These are phyloP conservation scores for Morpho achilles DNA, from an alignment of 2,888 invertebrate species.

Conservation along the genomic window DNA sequence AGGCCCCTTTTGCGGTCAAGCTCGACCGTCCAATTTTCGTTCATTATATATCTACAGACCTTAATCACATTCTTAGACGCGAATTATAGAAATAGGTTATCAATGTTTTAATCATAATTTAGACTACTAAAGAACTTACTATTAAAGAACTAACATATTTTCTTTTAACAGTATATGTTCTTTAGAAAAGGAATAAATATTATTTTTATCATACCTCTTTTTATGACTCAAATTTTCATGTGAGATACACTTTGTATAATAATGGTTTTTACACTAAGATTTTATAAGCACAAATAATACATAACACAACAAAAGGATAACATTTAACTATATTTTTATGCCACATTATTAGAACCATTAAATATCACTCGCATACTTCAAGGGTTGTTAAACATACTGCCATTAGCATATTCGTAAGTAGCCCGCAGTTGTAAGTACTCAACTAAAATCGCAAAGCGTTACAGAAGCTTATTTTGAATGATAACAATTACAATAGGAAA, in stretches of 20 bases:
- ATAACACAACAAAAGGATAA: not conserved
- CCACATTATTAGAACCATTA: constrained; percentile 27
- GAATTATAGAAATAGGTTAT: not conserved
- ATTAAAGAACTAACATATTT: not conserved
- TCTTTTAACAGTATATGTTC: no score
- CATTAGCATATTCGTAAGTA: constrained; percentile 36
- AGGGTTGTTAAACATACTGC: constrained; percentile 29
- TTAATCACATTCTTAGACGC: not conserved
- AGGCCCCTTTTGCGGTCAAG: constrained; percentile 35
- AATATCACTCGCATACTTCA: constrained; percentile 28
- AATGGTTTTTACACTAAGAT: no score
- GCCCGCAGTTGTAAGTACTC: constrained; percentile 41
- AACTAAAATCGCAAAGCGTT: constrained; percentile 55
- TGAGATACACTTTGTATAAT: no score
- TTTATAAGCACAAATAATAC: not conserved
- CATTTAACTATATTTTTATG: constrained; percentile 5
- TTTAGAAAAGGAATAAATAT: no score
- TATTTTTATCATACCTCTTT: no score
- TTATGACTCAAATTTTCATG: no score
- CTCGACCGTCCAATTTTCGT: constrained; percentile 24
- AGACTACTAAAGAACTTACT: not conserved
- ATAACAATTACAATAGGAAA: constrained; percentile 70
- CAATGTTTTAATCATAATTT: not conserved
- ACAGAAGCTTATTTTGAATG: constrained; percentile 50
- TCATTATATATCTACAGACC: constrained; percentile 11